A percentile compares a stretch with the other conserved stretches of the same genome.
phyloP scores from a whole-genome alignment of 2,113 vertebrate species.

The Zosterops hypoxanthus region DNA sequence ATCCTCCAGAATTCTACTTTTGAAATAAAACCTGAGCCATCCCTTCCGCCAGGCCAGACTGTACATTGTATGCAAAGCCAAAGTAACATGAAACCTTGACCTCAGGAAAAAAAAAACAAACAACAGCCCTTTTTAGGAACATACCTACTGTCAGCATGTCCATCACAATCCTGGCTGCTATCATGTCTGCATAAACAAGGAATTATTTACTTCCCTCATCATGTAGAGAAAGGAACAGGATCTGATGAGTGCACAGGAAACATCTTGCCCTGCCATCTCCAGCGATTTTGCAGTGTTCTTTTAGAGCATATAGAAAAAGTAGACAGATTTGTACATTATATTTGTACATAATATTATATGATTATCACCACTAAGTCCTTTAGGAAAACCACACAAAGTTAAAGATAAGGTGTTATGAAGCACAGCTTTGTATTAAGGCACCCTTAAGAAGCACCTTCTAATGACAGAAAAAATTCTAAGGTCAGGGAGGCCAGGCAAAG shows the following conservation, averaged over 20 bases:
- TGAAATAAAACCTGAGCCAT: neutral
- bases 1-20: neutral
- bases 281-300: neutral
- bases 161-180: neutral
- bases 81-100: neutral
- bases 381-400: neutral
- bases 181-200: slow-evolving; percentile 25
- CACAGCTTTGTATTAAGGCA: neutral
- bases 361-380: neutral
- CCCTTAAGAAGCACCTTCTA: neutral
- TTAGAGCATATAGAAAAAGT: neutral
- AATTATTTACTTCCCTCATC: neutral
- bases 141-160: neutral
- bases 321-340: neutral
- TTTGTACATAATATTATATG: neutral
- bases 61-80: neutral
- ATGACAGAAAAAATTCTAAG: neutral
- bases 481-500: neutral
- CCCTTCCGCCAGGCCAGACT: fast-evolving
- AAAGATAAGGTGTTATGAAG: neutral
- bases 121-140: neutral
- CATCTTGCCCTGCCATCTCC: slow-evolving; percentile 36
- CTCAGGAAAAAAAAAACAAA: slow-evolving; percentile 30
- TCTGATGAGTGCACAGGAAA: slow-evolving; percentile 70
- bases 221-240: neutral